A percentile compares a stretch with the other conserved stretches of the same genome.
phyloP scores from a whole-genome alignment of 1,140 invertebrate species.

The Kradibia gibbosae region DNA sequence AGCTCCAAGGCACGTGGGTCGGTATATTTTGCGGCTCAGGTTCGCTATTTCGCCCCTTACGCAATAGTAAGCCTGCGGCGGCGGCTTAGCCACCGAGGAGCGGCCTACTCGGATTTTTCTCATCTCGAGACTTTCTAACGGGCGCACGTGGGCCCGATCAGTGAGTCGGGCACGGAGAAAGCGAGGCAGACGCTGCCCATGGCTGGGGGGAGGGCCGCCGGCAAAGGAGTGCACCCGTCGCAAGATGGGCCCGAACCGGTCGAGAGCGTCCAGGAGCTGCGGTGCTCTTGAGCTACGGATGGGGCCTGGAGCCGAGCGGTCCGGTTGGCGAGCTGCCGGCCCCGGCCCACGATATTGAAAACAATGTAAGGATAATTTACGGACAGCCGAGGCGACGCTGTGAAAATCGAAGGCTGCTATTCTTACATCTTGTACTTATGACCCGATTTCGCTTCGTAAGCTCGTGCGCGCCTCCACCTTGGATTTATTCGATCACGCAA shows the following conservation, averaged over 20 bases:
- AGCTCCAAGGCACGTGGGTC: no score
- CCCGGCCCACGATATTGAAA: no score
- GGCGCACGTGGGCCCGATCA: not conserved
- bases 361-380: not conserved
- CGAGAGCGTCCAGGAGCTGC: no score
- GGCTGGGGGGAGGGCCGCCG: no score
- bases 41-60: not conserved
- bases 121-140: not conserved
- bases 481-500: not conserved
- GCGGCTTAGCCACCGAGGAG: not conserved
- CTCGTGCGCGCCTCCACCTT: not conserved
- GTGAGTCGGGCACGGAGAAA: not conserved
- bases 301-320: not conserved
- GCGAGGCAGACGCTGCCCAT: not conserved
- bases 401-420: constrained; percentile 32
- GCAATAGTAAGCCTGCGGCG: not conserved
- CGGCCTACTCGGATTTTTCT: not conserved
- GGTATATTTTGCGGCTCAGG: no score
- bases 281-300: not conserved
- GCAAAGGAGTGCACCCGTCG: not conserved
- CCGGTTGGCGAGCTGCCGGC: no score
- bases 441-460: constrained; percentile 7
- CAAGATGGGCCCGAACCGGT: no score
- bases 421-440: constrained; percentile 23
- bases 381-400: not conserved